phyloP scores from a whole-genome alignment of 2,113 vertebrate species.

The Chinchilla lanigera region DNA sequence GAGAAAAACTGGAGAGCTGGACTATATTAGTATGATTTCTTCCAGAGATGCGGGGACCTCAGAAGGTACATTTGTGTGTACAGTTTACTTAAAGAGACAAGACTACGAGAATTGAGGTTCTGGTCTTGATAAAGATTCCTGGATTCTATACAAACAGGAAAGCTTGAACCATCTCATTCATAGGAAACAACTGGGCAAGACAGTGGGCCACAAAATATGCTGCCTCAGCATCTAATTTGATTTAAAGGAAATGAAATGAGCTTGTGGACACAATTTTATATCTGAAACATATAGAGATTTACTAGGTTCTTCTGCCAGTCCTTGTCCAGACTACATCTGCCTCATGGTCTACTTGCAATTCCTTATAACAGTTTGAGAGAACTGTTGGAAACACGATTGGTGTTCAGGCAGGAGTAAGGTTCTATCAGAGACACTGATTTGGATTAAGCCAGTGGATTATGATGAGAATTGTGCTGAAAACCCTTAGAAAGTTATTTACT shows the following conservation, averaged over 20 bases:
- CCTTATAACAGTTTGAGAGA: constrained; percentile 21
- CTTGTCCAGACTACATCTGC: neutral
- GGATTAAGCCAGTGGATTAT: neutral
- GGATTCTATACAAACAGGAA: neutral
- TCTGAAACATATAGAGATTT: neutral
- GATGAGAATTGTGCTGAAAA: constrained; percentile 46
- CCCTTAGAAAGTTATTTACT: constrained; percentile 1
- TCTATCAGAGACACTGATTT: neutral
- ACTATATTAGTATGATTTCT: neutral
- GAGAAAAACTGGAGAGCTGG: neutral
- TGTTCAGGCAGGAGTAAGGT: neutral
- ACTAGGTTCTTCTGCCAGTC: neutral
- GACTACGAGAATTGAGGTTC: neutral
- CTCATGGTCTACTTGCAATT: neutral
- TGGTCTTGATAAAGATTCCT: neutral
- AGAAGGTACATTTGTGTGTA: neutral
- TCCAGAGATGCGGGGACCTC: neutral
- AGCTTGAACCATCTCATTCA: neutral
- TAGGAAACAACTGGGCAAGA: neutral
- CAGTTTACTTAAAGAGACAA: neutral
- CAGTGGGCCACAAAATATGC: neutral
- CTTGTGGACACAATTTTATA: constrained; percentile 11
- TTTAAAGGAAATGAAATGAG: constrained; percentile 5
- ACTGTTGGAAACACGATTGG: neutral
- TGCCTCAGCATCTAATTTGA: neutral